phyloP scores from a whole-genome alignment of 2,888 invertebrate genomes.

The Hirtodrosophila duncani region DNA sequence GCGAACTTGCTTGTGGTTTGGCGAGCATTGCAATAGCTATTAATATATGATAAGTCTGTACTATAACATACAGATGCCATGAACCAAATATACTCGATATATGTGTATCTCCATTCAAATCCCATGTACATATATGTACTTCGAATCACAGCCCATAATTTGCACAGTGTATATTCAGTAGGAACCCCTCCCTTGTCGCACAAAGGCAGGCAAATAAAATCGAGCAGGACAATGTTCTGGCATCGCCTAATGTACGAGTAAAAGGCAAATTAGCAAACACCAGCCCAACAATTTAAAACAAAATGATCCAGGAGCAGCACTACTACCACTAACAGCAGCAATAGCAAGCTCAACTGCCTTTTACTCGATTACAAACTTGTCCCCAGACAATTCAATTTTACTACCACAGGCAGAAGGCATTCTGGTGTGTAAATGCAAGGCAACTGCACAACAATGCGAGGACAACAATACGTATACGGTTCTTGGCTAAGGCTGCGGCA shows the following conservation, averaged over 20 bases:
- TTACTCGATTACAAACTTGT: slow-evolving; percentile 54
- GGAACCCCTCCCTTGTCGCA: too few relatives aligned
- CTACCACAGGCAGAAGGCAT: slow-evolving; percentile 34
- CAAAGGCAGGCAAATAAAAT: slow-evolving; percentile 16
- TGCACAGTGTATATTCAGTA: too few relatives aligned
- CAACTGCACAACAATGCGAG: slow-evolving; percentile 26
- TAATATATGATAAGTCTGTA: too few relatives aligned
- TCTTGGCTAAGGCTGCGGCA: slow-evolving; percentile 26
- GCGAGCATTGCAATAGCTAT: too few relatives aligned
- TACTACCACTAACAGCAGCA: slow-evolving; percentile 16
- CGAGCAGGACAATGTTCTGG: not conserved
- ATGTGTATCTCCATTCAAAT: slow-evolving; percentile 8
- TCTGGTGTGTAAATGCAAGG: slow-evolving; percentile 19
- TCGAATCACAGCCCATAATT: too few relatives aligned
- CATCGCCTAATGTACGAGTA: slow-evolving; percentile 45
- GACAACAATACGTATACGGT: not conserved
- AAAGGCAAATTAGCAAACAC: slow-evolving; percentile 69
- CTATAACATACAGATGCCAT: too few relatives aligned
- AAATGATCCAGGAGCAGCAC: slow-evolving; percentile 48
- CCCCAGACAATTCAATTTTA: slow-evolving; percentile 73
- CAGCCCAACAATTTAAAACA: slow-evolving; percentile 63
- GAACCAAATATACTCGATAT: too few relatives aligned
- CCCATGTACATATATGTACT: too few relatives aligned
- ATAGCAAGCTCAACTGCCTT: slow-evolving; percentile 48
- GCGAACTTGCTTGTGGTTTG: too few relatives aligned